Evolutionary conservation across 2,888 invertebrate species (phyloP).

Genomic region (Gerosis bhagava): DNA sequence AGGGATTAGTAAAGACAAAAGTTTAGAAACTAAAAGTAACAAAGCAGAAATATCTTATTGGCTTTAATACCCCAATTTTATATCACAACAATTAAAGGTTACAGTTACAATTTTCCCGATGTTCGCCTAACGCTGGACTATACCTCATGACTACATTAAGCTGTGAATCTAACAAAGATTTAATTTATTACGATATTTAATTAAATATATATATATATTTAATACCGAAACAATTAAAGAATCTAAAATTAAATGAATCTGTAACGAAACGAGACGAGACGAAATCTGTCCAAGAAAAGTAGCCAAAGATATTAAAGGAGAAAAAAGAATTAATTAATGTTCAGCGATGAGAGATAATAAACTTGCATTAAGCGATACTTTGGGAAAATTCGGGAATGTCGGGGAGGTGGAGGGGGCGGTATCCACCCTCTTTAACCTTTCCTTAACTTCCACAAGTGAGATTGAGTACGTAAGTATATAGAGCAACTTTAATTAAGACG

Average conservation of each 20-base stretch:
- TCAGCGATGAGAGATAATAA: conserved; percentile 72
- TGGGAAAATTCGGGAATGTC: conserved; percentile 70
- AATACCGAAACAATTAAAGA: too few species aligned
- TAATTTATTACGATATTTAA: too few species aligned
- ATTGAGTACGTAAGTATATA: conserved; percentile 76
- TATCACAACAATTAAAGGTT: too few species aligned
- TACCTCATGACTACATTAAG: too few species aligned
- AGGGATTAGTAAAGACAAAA: conserved; percentile 41
- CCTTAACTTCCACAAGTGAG: conserved; percentile 76
- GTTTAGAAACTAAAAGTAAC: too few species aligned
- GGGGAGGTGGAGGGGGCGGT: conserved; percentile 38
- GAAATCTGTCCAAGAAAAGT: conserved; percentile 19
- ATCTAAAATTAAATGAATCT: conserved; percentile 10
- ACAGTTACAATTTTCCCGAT: too few species aligned
- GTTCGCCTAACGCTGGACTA: too few species aligned
- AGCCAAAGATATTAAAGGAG: conserved; percentile 17
- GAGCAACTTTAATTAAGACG: conserved; percentile 76
- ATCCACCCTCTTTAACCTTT: conserved; percentile 62
- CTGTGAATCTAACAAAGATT: too few species aligned
- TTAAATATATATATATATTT: too few species aligned
- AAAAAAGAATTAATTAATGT: conserved; percentile 70
- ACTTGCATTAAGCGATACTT: conserved; percentile 78
- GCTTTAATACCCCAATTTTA: too few species aligned
- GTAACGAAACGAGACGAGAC: conserved; percentile 6
- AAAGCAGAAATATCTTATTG: too few species aligned